These are phyloP conservation scores for Drosophila sturtevanti DNA, from an alignment of 1,140 invertebrate genomes.

Conservation along the genomic window DNA sequence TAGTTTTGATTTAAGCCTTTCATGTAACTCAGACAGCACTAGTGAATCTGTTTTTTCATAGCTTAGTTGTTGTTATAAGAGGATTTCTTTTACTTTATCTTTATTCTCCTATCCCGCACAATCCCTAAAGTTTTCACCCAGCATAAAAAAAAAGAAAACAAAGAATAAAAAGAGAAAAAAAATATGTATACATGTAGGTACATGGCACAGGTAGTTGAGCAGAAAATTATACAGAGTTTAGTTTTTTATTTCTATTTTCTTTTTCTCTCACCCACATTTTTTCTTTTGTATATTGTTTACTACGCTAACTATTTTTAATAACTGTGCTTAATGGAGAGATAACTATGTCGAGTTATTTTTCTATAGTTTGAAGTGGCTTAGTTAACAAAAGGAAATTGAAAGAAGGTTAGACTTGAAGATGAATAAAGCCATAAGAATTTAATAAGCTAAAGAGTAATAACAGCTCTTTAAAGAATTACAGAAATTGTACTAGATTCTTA, in stretches of 20 bases:
- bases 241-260: not conserved
- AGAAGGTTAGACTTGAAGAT: not conserved
- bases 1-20: slow-evolving; percentile 47
- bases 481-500: too few species aligned
- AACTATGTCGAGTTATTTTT: slow-evolving; percentile 11
- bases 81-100: slow-evolving; percentile 1
- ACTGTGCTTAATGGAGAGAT: slow-evolving; percentile 48
- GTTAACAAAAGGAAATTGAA: not conserved
- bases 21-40: slow-evolving; percentile 17
- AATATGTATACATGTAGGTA: not conserved
- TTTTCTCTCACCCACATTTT: too few species aligned
- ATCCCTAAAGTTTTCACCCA: not conserved
- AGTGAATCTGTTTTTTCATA: not conserved
- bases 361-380: slow-evolving; percentile 29
- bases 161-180: slow-evolving; percentile 2
- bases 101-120: not conserved
- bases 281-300: slow-evolving; percentile 31
- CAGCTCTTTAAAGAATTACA: too few species aligned
- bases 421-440: not conserved
- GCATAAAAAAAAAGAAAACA: slow-evolving; percentile 32
- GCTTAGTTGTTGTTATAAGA: slow-evolving; percentile 2
- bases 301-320: slow-evolving; percentile 46
- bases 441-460: not conserved
- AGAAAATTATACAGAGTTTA: slow-evolving; percentile 36
- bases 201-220: slow-evolving; percentile 15